Base-by-base conservation (phyloP, 1,140 invertebrate species). In the Drosophila bocqueti region DNA sequence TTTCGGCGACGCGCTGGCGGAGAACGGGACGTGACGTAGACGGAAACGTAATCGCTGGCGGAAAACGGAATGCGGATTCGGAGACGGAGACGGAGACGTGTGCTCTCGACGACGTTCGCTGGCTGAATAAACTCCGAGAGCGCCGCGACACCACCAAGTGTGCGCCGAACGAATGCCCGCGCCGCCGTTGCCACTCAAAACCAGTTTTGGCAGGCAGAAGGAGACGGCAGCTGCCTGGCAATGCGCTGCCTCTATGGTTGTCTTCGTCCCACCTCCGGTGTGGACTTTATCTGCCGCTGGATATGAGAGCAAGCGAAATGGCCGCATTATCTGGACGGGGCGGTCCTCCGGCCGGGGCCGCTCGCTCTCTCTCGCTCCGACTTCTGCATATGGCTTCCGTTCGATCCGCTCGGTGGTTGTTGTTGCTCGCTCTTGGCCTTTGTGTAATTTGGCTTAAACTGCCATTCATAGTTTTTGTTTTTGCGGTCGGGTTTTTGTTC, bases 101-200 rank as follows among this genome's bases (percentile, higher is more conserved):
- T 92, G 91, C 74, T 91, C 91, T 92, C 87, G 83, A 91, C 87
- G 91, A 91, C 91, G 91, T 81, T 90, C 91, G 79, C 72, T 79
- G 84, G 83, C 80, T 80, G 91, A 92, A 92, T 92, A 82, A 71
- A 91, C 77, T 75, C 65, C 67, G 81, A 86, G 85, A 83, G 75
- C 79, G 36, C 69, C 40, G 49, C 71, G 15, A 50, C 54, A 59
- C 55, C 79, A 91, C 91, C 84, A 92, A 92, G 91, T 92, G 76
- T 86, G 76, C 65, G 77, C 65, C 61, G 61, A 78, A 78, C 80
- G 91, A 89, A 83, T 54, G 43, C 38, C 64, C 50, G 36, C 49
- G 24, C 49, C 45, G 26, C 26, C 61, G n/a, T 31, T 38, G 49
- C 63, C 40, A 46, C 54, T 57, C 54, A 40, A 40, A 66, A 63